phyloP scores from a whole-genome alignment of 2,113 vertebrate genomes.

The Pseudopodoces humilis region DNA sequence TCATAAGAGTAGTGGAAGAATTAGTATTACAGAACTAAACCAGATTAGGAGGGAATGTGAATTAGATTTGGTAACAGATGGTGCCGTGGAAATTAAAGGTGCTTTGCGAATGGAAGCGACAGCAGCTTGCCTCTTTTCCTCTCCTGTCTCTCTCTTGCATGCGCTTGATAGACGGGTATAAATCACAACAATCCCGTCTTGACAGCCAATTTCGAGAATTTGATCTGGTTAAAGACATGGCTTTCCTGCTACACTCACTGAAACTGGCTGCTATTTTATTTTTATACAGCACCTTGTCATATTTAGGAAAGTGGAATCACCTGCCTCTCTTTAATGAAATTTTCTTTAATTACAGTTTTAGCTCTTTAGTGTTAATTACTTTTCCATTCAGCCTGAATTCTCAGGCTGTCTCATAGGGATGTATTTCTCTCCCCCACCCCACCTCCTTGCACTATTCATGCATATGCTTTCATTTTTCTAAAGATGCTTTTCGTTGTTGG shows the following conservation, averaged over 20 bases:
- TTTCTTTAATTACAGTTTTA: conserved; percentile 82
- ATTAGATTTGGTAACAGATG: conserved; percentile 99
- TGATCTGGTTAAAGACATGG: conserved; percentile 99
- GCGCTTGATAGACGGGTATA: conserved; percentile 95
- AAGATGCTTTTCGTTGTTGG: conserved; percentile 59
- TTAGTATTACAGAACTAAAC: conserved; percentile 95
- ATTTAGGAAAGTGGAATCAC: conserved; percentile 70
- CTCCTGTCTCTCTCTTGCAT: conserved; percentile 67
- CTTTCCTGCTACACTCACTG: conserved; percentile 76
- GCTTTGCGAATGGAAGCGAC: conserved; percentile 88
- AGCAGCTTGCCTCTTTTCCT: conserved; percentile 80
- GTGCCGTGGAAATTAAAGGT: conserved; percentile 93
- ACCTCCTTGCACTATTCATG: neutral
- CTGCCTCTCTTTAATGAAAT: conserved; percentile 78
- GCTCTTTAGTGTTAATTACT: conserved; percentile 82
- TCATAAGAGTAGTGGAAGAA: conserved; percentile 79
- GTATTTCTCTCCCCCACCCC: neutral
- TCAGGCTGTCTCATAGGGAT: conserved; percentile 61
- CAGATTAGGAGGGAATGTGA: conserved; percentile 94
- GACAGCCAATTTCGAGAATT: conserved; percentile 99
- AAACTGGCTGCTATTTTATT: conserved; percentile 74
- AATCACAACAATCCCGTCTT: conserved; percentile 96
- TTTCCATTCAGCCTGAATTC: conserved; percentile 72
- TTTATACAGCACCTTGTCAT: conserved; percentile 66
- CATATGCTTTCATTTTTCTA: conserved; percentile 55